Evolutionary conservation across 2,113 vertebrate species (phyloP).

Genomic region (Siniperca knerii): DNA sequence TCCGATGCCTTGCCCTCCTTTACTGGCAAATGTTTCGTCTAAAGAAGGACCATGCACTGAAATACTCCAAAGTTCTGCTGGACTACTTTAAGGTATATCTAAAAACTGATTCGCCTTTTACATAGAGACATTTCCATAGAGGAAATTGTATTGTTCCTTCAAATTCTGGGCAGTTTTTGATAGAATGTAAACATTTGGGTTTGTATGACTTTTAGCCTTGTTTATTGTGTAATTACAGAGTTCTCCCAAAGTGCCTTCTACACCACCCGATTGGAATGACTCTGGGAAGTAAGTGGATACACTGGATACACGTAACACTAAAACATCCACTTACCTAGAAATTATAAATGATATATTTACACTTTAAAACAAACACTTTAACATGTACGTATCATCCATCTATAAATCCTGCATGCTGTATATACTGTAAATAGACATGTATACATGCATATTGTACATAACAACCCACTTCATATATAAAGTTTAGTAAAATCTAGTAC

Average conservation of each 20-base stretch:
- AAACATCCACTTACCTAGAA: too few relatives aligned
- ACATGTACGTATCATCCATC: too few relatives aligned
- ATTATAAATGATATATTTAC: too few relatives aligned
- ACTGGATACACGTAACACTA: too few relatives aligned
- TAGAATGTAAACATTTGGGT: not conserved
- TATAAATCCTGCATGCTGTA: too few relatives aligned
- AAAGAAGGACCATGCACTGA: slow-evolving; percentile 96
- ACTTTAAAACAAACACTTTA: too few relatives aligned
- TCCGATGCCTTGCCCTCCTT: slow-evolving; percentile 95
- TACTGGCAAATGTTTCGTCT: slow-evolving; percentile 99
- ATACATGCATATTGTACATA: too few relatives aligned
- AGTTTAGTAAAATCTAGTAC: too few relatives aligned
- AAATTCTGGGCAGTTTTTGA: not conserved
- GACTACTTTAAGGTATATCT: slow-evolving; percentile 95
- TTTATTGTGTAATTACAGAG: slow-evolving; percentile 83
- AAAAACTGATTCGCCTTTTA: not conserved
- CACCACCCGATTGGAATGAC: slow-evolving; percentile 87
- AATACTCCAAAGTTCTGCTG: slow-evolving; percentile 96
- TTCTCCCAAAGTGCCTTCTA: slow-evolving; percentile 91
- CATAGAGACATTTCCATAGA: not conserved
- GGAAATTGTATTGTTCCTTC: not conserved
- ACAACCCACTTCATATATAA: too few relatives aligned
- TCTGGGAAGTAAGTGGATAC: slow-evolving; percentile 90
- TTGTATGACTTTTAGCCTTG: not conserved
- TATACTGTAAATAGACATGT: too few relatives aligned